A percentile compares a stretch with the other conserved stretches of the same genome.
Evolutionary conservation across 92 coral and sea anemone species (phyloP).

Genomic region (Epizoanthus ramosus): DNA sequence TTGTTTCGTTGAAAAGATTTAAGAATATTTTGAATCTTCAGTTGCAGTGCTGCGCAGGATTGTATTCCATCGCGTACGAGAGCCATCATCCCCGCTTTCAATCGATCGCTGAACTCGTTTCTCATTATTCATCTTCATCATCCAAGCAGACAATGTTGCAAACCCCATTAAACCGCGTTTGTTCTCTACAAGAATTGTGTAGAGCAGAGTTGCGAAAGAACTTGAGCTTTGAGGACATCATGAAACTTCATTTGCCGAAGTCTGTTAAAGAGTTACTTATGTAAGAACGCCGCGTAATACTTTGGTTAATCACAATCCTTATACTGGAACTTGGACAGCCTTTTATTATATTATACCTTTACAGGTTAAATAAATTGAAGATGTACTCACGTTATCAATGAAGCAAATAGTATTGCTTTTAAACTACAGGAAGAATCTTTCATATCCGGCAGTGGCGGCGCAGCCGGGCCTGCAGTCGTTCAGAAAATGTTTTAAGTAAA

Average conservation of each 20-base stretch:
- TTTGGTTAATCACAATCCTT: no score
- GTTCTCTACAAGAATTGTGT: conserved; percentile 22
- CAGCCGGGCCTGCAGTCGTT: no score
- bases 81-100: conserved; percentile 28
- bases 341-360: no score
- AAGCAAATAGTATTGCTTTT: no score
- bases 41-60: background rate
- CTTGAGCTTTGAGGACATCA: background rate
- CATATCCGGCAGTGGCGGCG: no score
- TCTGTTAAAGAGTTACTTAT: background rate
- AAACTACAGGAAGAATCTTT: no score
- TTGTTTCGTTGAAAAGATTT: conserved; percentile 26
- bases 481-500: no score
- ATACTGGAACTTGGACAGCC: no score
- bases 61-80: background rate
- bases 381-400: no score
- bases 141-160: conserved; percentile 15
- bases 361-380: no score
- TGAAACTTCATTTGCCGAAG: conserved; percentile 8
- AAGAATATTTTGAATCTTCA: conserved; percentile 1
- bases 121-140: background rate
- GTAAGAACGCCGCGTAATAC: no score
- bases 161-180: conserved; percentile 12
- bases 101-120: conserved; percentile 2
- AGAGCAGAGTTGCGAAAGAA: background rate